These are phyloP conservation scores for Buathra laborator DNA, from an alignment of 2,888 invertebrate species.

Conservation along the genomic window DNA sequence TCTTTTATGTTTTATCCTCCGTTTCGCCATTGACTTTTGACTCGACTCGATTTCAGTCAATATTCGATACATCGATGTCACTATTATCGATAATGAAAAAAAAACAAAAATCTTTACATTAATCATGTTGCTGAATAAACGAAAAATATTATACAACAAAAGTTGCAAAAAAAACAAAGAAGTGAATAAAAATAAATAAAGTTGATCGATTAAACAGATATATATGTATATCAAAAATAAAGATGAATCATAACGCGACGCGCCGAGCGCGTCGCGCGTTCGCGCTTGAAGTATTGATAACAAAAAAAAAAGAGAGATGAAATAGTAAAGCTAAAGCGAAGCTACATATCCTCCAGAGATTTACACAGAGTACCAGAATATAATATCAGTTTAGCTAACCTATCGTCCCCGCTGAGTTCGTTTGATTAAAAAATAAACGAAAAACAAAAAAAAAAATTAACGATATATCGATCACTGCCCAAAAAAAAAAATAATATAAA, in stretches of 20 bases:
- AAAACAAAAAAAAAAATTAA: slow-evolving; percentile 10
- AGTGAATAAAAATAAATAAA: neutral
- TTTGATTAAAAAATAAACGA: slow-evolving; percentile 22
- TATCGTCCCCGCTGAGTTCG: slow-evolving; percentile 33
- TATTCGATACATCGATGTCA: slow-evolving; percentile 60
- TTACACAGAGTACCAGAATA: slow-evolving; percentile 57
- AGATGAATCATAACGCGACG: slow-evolving; percentile 55
- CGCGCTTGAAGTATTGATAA: slow-evolving; percentile 47
- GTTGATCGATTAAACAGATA: slow-evolving; percentile 43
- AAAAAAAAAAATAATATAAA: slow-evolving; percentile 32
- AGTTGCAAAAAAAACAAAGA: neutral
- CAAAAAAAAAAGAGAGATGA: slow-evolving; percentile 20
- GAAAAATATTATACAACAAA: slow-evolving; percentile 8
- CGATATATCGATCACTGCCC: slow-evolving; percentile 68
- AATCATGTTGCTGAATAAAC: slow-evolving; percentile 18
- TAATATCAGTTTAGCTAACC: slow-evolving; percentile 36
- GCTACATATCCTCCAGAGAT: slow-evolving; percentile 61
- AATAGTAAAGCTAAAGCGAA: slow-evolving; percentile 48
- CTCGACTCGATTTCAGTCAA: slow-evolving; percentile 44
- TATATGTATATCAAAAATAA: slow-evolving; percentile 28
- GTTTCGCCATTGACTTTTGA: slow-evolving; percentile 23
- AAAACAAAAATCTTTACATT: slow-evolving; percentile 16
- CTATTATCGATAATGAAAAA: slow-evolving; percentile 4
- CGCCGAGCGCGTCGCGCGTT: slow-evolving; percentile 54
- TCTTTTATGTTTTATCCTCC: neutral